These are phyloP conservation scores for Napeogenes inachia DNA, from an alignment of 2,888 invertebrate species.

Conservation along the genomic window DNA sequence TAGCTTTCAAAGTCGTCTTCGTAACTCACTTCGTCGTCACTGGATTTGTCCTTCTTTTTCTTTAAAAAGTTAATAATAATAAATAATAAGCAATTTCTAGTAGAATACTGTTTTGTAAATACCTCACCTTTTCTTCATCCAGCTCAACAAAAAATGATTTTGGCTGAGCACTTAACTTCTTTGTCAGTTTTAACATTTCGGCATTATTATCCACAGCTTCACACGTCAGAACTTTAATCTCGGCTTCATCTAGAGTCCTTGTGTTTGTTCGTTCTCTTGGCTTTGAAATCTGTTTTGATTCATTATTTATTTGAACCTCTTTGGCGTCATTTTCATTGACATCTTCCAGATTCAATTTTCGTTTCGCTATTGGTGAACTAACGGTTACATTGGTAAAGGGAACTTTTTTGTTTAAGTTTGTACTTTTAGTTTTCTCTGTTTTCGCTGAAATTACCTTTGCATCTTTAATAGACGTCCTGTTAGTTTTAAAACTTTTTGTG, in stretches of 20 bases:
- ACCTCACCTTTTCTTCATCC: slow-evolving; percentile 40
- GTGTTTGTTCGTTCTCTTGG: slow-evolving; percentile 58
- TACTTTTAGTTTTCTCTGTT: slow-evolving; percentile 32
- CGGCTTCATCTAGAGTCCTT: slow-evolving; percentile 62
- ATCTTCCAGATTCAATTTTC: slow-evolving; percentile 38
- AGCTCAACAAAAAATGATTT: slow-evolving; percentile 65
- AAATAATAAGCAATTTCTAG: slow-evolving; percentile 1
- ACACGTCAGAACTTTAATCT: slow-evolving; percentile 59
- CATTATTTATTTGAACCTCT: slow-evolving; percentile 13
- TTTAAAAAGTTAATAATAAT: slow-evolving; percentile 3
- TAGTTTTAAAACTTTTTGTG: slow-evolving; percentile 27
- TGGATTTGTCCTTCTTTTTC: slow-evolving; percentile 38
- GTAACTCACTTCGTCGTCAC: slow-evolving; percentile 62
- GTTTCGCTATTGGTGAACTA: slow-evolving; percentile 55
- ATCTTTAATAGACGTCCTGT: slow-evolving; percentile 12
- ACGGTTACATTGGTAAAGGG: slow-evolving; percentile 52
- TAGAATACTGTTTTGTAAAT: background rate
- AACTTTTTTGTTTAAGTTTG: slow-evolving; percentile 35
- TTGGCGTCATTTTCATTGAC: slow-evolving; percentile 5
- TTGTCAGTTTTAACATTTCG: slow-evolving; percentile 55
- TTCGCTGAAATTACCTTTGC: slow-evolving; percentile 18
- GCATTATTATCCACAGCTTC: slow-evolving; percentile 57
- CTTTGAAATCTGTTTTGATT: slow-evolving; percentile 25
- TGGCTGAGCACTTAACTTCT: slow-evolving; percentile 53
- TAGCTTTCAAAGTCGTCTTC: slow-evolving; percentile 76